Evolutionary conservation across 2,797 vertebrate species (phyloP).

Genomic region (Scyliorhinus canicula): DNA sequence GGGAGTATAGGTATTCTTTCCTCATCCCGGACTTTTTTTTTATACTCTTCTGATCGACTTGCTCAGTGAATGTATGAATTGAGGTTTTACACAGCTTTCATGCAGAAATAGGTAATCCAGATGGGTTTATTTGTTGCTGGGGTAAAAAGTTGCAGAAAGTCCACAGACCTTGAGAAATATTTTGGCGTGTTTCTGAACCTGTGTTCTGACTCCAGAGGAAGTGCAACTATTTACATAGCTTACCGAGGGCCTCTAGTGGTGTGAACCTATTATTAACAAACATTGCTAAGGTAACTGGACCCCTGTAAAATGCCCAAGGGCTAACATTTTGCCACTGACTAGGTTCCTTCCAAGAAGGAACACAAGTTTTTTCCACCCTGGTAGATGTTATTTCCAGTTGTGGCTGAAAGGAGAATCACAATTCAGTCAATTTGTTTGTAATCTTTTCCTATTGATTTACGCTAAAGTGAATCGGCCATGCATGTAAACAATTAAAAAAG

Average conservation of each 20-base stretch:
- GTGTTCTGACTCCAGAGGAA: background rate
- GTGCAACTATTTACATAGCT: constrained; percentile 11
- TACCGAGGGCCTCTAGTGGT: constrained; percentile 31
- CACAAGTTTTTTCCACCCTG: background rate
- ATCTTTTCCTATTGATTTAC: background rate
- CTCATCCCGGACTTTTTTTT: background rate
- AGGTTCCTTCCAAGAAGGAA: background rate
- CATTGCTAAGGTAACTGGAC: background rate
- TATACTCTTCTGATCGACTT: background rate
- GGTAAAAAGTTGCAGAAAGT: background rate
- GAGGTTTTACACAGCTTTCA: background rate
- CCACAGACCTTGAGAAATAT: background rate
- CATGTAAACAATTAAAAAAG: background rate
- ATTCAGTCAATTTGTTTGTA: background rate
- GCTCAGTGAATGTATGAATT: background rate
- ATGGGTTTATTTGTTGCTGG: background rate
- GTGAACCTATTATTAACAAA: background rate
- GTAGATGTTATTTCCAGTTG: background rate
- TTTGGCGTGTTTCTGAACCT: background rate
- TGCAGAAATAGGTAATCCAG: background rate
- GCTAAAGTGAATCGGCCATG: background rate
- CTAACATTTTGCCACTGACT: background rate
- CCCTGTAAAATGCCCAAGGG: background rate
- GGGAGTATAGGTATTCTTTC: background rate
- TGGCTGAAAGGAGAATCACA: background rate